Percentiles rank a stretch among this genome's conserved stretches.
Conservation (phyloP, 2,888 invertebrate species). For the Dasysyrphus tricinctus region DNA sequence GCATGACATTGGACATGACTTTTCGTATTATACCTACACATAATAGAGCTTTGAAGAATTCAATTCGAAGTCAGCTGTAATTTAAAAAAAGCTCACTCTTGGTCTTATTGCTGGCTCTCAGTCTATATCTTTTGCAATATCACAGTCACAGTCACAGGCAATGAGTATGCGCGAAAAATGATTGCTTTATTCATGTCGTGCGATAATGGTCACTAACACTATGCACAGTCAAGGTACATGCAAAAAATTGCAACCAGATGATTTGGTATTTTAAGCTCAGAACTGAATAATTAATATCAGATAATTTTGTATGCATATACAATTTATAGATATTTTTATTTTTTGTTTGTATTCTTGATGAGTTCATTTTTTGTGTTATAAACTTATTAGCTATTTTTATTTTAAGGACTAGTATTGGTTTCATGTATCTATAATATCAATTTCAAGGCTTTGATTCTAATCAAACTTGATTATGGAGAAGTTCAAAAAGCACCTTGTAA, state of each 20-base stretch:
- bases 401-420: too few species aligned
- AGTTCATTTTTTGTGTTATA: neutral
- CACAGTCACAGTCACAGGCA: neutral
- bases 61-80: neutral
- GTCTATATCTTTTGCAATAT: neutral
- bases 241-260: conserved; percentile 15
- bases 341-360: neutral
- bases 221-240: neutral
- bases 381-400: too few species aligned
- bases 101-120: neutral
- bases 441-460: too few species aligned
- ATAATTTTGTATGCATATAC: neutral
- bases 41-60: conserved; percentile 1
- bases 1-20: conserved; percentile 15
- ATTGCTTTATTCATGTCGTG: neutral
- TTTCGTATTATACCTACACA: neutral
- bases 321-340: neutral
- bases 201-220: neutral
- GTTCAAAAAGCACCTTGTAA: too few species aligned
- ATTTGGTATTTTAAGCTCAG: conserved; percentile 3
- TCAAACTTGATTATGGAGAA: too few species aligned
- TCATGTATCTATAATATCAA: too few species aligned
- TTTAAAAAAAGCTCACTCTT: conserved; percentile 1
- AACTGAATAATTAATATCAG: neutral
- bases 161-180: conserved; percentile 1